Base-by-base conservation (phyloP, 2,113 vertebrate species). In the Clarias batrachus region DNA sequence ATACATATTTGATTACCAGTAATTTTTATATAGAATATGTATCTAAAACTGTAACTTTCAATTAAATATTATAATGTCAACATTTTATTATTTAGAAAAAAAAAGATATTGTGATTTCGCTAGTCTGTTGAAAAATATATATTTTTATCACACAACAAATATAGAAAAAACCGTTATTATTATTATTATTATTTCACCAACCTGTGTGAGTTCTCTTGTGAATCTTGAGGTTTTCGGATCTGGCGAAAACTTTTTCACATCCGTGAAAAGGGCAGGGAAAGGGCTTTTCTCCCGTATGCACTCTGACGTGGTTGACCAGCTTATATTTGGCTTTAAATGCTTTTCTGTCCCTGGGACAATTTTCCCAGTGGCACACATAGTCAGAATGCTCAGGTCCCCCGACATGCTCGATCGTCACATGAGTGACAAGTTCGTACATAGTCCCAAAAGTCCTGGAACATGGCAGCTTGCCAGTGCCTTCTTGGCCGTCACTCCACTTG, bases 381-480 rank as follows among this genome's bases (percentile, higher is more conserved):
- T 93, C 93, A 4, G 92, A 90, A 89, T 93, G 94, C 84, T 94
- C 94, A 0, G 94, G 92, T 94, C 94, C 94, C 62, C 94, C 94
- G 90, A 95, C 93, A 52, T 96, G 96, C 90, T 95, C 94, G 91
- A 94, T 92, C 77, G 94, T 94, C 93, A 96, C 90, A 92, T 95
- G 95, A 88, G 92, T 94, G 90, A 95, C 95, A 85, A 96, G 93
- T 92, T 95, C 95, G 91, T 94, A 94, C 94, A 96, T 93, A 89
- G 89, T 94, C 89, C 93, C 93, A 92, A 95, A 96, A 85, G 92
- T 92, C 91, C 91, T 93, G 91, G 93, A 93, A 89, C 95, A 95
- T 23, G 91, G 89, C 90, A 91, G 89, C 90, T 94, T 93, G 79
- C 92, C 91, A 57, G 87, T 63, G 86, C 90, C 93, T 85, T 94